Conservation (phyloP, 2,113 vertebrate species). For the Synodontis membranacea region DNA sequence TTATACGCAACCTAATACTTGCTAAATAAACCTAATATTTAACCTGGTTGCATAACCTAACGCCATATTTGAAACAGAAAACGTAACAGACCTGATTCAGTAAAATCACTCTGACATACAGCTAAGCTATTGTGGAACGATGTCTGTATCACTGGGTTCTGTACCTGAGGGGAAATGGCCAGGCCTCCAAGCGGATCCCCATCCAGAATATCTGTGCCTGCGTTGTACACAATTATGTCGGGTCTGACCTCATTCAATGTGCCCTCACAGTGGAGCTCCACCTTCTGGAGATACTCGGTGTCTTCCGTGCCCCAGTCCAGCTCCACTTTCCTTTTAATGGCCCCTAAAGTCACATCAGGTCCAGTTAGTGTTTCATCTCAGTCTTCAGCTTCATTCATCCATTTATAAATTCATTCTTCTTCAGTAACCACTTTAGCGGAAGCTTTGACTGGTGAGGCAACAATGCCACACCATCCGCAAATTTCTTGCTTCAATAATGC, state of each 20-base stretch:
- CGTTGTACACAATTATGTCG: constrained; percentile 90
- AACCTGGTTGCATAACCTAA: background rate
- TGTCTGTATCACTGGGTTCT: background rate
- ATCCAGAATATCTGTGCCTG: constrained; percentile 90
- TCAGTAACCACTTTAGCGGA: background rate
- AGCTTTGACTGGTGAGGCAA: background rate
- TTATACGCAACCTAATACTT: background rate
- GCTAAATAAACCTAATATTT: background rate
- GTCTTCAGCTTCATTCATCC: background rate
- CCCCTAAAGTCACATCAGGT: constrained; percentile 72
- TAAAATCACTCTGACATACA: background rate
- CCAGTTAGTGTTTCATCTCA: constrained; percentile 40
- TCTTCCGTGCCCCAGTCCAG: constrained; percentile 94
- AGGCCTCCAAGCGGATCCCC: constrained; percentile 91
- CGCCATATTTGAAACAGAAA: background rate
- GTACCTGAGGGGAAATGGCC: constrained; percentile 88
- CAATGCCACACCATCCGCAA: background rate
- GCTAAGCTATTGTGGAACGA: background rate
- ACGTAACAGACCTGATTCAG: background rate
- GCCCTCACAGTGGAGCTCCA: constrained; percentile 79
- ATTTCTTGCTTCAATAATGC: background rate
- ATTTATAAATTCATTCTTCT: background rate
- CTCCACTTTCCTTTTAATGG: constrained; percentile 88
- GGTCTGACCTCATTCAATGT: constrained; percentile 82
- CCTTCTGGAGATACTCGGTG: constrained; percentile 85